Conservation (phyloP, 1,140 invertebrate genomes). For the Cataglyphis hispanica region DNA sequence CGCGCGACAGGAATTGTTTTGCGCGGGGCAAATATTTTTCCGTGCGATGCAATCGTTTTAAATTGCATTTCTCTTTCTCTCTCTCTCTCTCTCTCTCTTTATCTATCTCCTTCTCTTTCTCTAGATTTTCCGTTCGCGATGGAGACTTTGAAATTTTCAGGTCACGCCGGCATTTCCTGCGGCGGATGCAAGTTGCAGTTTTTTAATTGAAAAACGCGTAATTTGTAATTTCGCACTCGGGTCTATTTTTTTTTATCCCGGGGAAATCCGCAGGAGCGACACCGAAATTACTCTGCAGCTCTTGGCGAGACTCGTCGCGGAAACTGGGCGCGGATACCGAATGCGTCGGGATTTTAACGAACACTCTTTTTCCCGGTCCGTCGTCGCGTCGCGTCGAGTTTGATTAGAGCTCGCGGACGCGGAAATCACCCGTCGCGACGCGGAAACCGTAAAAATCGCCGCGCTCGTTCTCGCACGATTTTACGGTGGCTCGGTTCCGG, state of each 20-base stretch:
- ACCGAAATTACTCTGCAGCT: constrained; percentile 28
- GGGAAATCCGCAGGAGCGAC: neutral
- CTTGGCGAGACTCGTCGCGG: constrained; percentile 5
- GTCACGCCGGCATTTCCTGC: neutral
- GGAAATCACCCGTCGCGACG: constrained; percentile 44
- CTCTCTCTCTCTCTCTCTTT: neutral
- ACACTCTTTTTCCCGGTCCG: neutral
- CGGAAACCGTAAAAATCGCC: constrained; percentile 39
- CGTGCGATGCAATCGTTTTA: constrained; percentile 50
- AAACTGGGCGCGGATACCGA: constrained; percentile 3
- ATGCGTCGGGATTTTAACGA: constrained; percentile 55
- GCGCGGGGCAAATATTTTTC: constrained; percentile 54
- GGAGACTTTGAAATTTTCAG: neutral
- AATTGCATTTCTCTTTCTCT: constrained; percentile 21
- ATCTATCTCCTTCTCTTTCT: neutral
- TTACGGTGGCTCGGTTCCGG: constrained; percentile 23
- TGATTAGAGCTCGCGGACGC: constrained; percentile 44
- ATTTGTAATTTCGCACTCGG: constrained; percentile 48
- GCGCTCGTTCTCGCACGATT: constrained; percentile 17
- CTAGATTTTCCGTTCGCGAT: constrained; percentile 19
- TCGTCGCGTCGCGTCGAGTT: constrained; percentile 19
- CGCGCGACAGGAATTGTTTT: constrained; percentile 51
- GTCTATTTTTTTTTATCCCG: neutral
- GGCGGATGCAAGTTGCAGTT: neutral
- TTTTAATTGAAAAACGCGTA: constrained; percentile 50